These are phyloP conservation scores for Montipora sp. DNA, from an alignment of 64 coral and sea anemone species.

Conservation along the genomic window DNA sequence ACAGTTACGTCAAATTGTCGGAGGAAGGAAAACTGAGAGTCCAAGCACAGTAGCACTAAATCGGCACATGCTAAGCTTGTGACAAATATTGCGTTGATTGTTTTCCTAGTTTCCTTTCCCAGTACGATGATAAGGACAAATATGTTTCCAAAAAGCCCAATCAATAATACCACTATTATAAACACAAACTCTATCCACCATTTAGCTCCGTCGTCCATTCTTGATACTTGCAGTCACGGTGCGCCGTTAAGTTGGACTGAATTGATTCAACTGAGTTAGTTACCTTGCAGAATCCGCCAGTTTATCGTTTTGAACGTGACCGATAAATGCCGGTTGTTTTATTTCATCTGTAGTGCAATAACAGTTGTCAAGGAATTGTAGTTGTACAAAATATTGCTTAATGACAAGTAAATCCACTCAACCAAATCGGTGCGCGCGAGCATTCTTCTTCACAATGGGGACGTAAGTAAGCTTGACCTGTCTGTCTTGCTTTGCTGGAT, in stretches of 20 bases:
- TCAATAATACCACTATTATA: neutral
- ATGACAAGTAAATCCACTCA: no score
- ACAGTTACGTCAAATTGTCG: neutral
- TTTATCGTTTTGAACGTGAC: no score
- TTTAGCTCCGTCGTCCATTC: neutral
- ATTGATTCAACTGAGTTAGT: neutral
- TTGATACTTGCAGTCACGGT: neutral
- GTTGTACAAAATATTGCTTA: no score
- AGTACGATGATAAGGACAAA: constrained; percentile 47
- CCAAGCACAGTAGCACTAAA: neutral
- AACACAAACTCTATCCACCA: neutral
- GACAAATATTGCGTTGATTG: constrained; percentile 47
- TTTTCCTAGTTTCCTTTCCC: constrained; percentile 16
- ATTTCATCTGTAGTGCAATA: no score
- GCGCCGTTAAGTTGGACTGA: neutral
- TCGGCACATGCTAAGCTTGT: neutral
- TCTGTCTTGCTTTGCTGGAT: no score
- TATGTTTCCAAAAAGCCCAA: constrained; percentile 54
- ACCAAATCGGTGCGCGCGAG: no score
- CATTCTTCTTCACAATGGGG: no score
- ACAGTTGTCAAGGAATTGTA: no score
- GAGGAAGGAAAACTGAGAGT: neutral
- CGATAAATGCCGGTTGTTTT: no score
- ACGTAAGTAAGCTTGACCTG: no score
- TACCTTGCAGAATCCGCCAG: no score